These are phyloP conservation scores for Toxostoma redivivum DNA, from an alignment of 2,113 vertebrate species.

Conservation along the genomic window DNA sequence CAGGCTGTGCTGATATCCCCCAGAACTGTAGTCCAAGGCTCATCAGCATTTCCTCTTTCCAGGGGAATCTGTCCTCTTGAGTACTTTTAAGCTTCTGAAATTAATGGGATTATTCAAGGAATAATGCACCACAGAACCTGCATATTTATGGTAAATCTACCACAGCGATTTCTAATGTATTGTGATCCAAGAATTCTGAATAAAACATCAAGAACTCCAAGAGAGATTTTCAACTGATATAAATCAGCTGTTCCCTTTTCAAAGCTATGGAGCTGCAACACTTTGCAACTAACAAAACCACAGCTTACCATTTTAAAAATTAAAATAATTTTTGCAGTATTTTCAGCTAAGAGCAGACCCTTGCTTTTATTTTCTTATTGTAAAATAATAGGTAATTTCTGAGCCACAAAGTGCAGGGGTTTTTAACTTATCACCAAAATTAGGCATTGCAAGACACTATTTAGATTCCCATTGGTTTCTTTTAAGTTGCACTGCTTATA, in stretches of 20 bases:
- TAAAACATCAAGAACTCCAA: not conserved
- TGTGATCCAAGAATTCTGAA: not conserved
- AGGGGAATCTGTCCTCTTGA: not conserved
- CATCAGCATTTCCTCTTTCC: not conserved
- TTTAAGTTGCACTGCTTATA: conserved; percentile 12
- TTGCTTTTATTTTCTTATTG: conserved; percentile 5
- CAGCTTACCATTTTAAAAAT: not conserved
- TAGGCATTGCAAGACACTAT: not conserved
- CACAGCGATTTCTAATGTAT: not conserved
- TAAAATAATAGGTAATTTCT: conserved; percentile 39
- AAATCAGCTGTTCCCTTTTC: not conserved
- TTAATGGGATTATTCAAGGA: not conserved
- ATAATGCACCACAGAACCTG: not conserved
- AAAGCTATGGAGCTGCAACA: not conserved
- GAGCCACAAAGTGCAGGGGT: not conserved
- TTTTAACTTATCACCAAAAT: conserved; percentile 1
- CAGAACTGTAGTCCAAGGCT: not conserved
- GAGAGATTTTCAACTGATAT: not conserved
- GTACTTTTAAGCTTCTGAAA: not conserved
- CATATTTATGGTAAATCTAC: conserved; percentile 18
- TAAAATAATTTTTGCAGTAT: not conserved
- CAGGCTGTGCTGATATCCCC: not conserved
- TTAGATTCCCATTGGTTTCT: not conserved
- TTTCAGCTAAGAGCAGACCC: not conserved
- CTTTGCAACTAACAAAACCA: not conserved